Evolutionary conservation across 2,113 vertebrate genomes (phyloP).

Genomic region (Dicaeum eximium): DNA sequence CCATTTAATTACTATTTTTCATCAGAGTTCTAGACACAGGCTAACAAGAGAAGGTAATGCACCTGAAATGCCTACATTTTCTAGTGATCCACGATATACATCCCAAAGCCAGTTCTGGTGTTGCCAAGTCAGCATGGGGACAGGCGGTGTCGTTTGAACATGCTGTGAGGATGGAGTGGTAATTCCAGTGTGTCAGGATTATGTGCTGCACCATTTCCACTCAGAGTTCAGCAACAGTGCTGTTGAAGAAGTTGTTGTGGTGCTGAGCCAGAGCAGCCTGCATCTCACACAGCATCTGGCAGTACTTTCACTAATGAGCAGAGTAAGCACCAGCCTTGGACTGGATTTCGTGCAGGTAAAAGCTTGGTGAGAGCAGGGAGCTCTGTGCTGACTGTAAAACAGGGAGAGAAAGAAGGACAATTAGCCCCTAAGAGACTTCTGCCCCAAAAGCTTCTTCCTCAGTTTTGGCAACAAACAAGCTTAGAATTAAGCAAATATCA

Average conservation of each 20-base stretch:
- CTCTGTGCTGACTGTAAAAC: not conserved
- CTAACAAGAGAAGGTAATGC: not conserved
- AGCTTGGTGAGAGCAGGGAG: not conserved
- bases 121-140: not conserved
- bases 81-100: not conserved
- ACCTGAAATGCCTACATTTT: not conserved
- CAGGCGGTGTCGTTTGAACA: not conserved
- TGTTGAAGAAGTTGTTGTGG: not conserved
- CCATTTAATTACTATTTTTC: not conserved
- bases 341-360: constrained; percentile 65
- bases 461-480: not conserved
- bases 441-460: not conserved
- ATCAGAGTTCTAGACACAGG: not conserved
- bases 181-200: constrained; percentile 30
- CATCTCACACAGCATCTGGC: constrained; percentile 70
- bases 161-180: not conserved
- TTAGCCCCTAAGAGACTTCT: not conserved
- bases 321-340: constrained; percentile 61
- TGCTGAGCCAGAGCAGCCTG: constrained; percentile 50
- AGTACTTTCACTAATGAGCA: constrained; percentile 54
- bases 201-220: constrained; percentile 40
- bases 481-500: not conserved
- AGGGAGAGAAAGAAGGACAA: not conserved
- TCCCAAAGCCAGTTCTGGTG: not conserved
- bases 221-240: not conserved